Evolutionary conservation across 2,113 vertebrate species (phyloP).

Genomic region (Entelurus aequoreus): DNA sequence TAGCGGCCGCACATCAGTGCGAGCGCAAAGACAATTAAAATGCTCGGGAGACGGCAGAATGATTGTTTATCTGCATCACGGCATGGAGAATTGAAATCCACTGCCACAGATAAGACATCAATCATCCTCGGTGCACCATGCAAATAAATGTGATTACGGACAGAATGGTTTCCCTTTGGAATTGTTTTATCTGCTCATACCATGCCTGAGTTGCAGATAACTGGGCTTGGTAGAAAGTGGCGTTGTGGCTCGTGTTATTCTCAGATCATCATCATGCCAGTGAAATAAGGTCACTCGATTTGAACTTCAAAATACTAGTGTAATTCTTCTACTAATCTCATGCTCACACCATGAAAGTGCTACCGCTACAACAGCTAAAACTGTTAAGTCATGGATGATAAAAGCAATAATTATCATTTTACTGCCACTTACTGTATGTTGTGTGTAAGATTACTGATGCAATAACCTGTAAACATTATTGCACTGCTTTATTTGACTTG

Average conservation of each 20-base stretch:
- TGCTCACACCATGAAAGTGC: neutral
- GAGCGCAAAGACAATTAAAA: slow-evolving; percentile 59
- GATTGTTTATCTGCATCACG: slow-evolving; percentile 68
- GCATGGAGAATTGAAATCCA: slow-evolving; percentile 70
- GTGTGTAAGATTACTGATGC: too few species aligned
- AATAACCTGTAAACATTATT: too few species aligned
- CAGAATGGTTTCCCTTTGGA: slow-evolving; percentile 72
- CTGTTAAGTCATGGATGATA: neutral
- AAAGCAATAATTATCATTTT: neutral
- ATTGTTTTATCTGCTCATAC: slow-evolving; percentile 73
- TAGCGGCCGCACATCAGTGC: neutral
- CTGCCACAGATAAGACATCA: slow-evolving; percentile 72
- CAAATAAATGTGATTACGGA: slow-evolving; percentile 77
- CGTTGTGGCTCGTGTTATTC: slow-evolving; percentile 18
- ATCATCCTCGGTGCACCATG: slow-evolving; percentile 68
- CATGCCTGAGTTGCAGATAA: slow-evolving; percentile 62
- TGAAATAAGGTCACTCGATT: slow-evolving; percentile 8
- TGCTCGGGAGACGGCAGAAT: slow-evolving; percentile 55
- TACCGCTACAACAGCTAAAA: neutral
- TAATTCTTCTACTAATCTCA: neutral
- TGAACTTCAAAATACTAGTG: slow-evolving; percentile 11
- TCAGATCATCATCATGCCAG: slow-evolving; percentile 17
- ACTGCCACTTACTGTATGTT: too few species aligned
- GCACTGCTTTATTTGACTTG: too few species aligned
- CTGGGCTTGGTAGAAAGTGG: slow-evolving; percentile 50